Base-by-base conservation (phyloP, 2,888 invertebrate species). In the Augiades crinisus region DNA sequence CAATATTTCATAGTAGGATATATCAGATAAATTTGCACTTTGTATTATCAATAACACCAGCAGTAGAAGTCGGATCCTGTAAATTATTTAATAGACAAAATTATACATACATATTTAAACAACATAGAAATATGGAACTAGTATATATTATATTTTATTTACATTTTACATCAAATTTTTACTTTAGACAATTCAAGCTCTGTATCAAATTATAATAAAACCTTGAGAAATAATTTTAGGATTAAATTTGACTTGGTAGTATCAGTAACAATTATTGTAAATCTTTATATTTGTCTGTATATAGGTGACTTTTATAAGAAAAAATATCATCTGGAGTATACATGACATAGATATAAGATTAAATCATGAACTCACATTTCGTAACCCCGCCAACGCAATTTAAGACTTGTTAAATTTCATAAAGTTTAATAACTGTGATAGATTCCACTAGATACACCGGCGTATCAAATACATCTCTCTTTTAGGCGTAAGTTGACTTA, bases 1-100 rank as follows among this genome's bases (percentile, higher is more conserved):
- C 17, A 95, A 82, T 38, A 95, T 75, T 62, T 93, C 91, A 70
- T 95, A 95, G 73, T 75, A 84, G 12, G 70, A 74, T n/a, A 80
- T 61, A 56, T 84, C 80, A 45, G 70, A 69, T 31, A 80, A 65
- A 64, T 79, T 78, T 49, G 67, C 83, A 40, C 61, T 63, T 53
- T 68, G 64, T 17, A 79, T 53, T 24, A 79, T 54, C 17, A 75
- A 37, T 53, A 68, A 59, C 36, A 55, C 50, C 38, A 80, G 12
- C 13, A 79, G 2, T 38, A 53, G 14, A 5, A 44, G 2, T 27
- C 37, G 43, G 10, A 50, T 30, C 43, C 13, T 34, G 77, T 34
- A 4, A 72, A 6, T 61, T 74, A 84, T 83, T 64, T 33, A 73
- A 17, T 1, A 12, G 5, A 5, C 0, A 27, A 30, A 30, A 2